These are phyloP conservation scores for Catagonus wagneri DNA, from an alignment of 2,113 vertebrate species.

Conservation along the genomic window DNA sequence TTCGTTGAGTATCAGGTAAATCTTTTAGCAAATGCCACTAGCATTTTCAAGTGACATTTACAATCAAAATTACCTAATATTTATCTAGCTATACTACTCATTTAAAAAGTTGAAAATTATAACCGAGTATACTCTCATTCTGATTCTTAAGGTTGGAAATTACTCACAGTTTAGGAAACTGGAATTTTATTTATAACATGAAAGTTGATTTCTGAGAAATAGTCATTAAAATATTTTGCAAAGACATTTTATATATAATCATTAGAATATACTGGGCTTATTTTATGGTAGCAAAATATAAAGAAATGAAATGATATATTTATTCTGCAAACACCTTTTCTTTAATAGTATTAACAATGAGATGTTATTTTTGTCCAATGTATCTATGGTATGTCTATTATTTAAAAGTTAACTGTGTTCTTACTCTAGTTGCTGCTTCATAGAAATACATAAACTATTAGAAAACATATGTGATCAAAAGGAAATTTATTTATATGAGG, in stretches of 20 bases:
- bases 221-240: conserved; percentile 2
- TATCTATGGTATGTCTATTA: neutral
- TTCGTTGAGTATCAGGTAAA: conserved; percentile 5
- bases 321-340: neutral
- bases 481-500: neutral
- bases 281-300: neutral
- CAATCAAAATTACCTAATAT: neutral
- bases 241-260: neutral
- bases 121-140: neutral
- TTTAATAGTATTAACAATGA: neutral
- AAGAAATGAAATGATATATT: neutral
- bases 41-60: conserved; percentile 35
- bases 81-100: neutral
- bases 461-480: neutral
- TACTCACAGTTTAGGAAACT: conserved; percentile 6
- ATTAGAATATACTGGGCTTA: neutral
- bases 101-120: conserved; percentile 27
- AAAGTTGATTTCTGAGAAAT: neutral
- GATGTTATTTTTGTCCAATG: neutral
- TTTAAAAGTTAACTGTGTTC: neutral
- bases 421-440: neutral
- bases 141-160: neutral
- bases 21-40: conserved; percentile 16
- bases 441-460: neutral
- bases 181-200: neutral